Evolutionary conservation across 2,797 vertebrate species (phyloP), one percentile per base, ranked within the genome.

Genomic region (Rousettus madagascariensis): DNA sequence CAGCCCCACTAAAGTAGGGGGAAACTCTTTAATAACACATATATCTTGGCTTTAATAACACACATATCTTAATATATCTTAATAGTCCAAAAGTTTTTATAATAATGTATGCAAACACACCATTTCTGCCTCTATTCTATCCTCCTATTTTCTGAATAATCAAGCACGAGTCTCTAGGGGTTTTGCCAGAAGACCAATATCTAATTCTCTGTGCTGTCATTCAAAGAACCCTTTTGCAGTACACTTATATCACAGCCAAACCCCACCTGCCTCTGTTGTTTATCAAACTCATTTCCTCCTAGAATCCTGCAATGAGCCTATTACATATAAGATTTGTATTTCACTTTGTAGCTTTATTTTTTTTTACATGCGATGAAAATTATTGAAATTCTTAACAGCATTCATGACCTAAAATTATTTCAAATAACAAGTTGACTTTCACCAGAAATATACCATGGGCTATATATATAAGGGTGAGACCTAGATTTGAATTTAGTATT

Each of bases 81-180:
- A 66, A 72, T 9, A 89, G 20, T 75, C 26, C 4, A 38, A 66
- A 82, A 19, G 9, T 38, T 83, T 83, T 89, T 57, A n/a, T 11
- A 9, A 88, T 30, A 82, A n/a, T 88, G 20, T 20, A 0, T 68
- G 49, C 13, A 83, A 75, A 26, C 49, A 69, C 15, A 83, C 3
- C n/a, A 89, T 57, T 89, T 89, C 36, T 66, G 46, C 8, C 55
- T 94, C 49, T 41, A 57, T 75, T 83, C 15, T 6, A 89, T 68
- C n/a, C 19, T 74, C n/a, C 30, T 72, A 89, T 9, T 89, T 79
- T 83, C 46, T 88, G 77, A 88, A 65, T 65, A 93, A 74, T 83
- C 33, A 57, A 83, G 24, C 10, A 57, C 26, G 20, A 66, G 8
- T 55, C 41, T 75, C 38, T 75, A 65, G n/a, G 36, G 8, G 10